phyloP scores from a whole-genome alignment of 1,140 invertebrate genomes.

The Luehdorfia chinensis region DNA sequence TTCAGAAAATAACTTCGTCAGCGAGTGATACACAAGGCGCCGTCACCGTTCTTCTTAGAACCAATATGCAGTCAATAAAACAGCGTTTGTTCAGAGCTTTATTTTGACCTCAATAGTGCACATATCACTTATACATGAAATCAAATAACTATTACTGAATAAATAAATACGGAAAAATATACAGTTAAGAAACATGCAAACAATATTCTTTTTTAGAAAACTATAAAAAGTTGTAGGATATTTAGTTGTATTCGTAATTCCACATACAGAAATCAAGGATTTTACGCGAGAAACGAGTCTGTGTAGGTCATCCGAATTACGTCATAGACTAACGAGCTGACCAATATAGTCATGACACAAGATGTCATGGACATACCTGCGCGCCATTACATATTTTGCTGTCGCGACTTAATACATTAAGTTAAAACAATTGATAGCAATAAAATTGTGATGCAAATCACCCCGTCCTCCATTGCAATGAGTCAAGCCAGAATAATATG shows the following conservation, averaged over 20 bases:
- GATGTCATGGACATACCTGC: constrained; percentile 15
- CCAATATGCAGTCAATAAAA: constrained; percentile 41
- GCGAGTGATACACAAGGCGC: constrained; percentile 58
- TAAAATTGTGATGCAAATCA: constrained; percentile 3
- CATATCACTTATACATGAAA: background rate
- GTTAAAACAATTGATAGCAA: constrained; percentile 3
- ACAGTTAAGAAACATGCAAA: too few relatives aligned
- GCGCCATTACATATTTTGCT: constrained; percentile 1
- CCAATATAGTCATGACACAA: constrained; percentile 45
- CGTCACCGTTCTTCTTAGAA: constrained; percentile 69
- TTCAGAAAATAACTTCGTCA: constrained; percentile 74
- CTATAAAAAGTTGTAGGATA: too few relatives aligned
- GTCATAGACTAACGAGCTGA: constrained; percentile 36
- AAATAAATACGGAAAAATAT: background rate
- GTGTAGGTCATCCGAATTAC: constrained; percentile 47
- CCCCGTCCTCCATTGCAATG: background rate
- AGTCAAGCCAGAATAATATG: constrained; percentile 1
- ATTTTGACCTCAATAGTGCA: background rate
- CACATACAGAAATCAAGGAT: too few relatives aligned
- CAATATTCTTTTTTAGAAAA: too few relatives aligned
- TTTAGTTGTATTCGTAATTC: too few relatives aligned
- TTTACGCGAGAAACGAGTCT: constrained; percentile 21
- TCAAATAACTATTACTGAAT: constrained; percentile 2
- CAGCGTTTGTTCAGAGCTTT: constrained; percentile 5
- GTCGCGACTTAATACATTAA: too few relatives aligned